Percentiles rank a stretch among this genome's conserved stretches.
These are phyloP conservation scores for Tachina lurida DNA, from an alignment of 2,888 invertebrate genomes.

Conservation along the genomic window DNA sequence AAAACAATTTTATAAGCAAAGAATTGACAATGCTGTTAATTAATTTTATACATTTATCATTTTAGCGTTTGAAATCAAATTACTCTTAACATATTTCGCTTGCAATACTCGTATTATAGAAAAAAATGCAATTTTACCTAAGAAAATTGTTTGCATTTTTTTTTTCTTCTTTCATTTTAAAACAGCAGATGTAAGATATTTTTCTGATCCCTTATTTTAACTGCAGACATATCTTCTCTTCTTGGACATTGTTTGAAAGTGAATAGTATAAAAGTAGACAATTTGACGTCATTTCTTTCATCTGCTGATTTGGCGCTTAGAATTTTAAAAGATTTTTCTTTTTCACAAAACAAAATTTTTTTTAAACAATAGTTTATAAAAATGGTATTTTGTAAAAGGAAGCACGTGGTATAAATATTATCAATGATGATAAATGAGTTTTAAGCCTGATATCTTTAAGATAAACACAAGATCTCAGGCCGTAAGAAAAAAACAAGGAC, in stretches of 20 bases:
- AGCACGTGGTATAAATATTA: slow-evolving; percentile 72
- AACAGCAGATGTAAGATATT: slow-evolving; percentile 58
- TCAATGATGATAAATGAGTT: slow-evolving; percentile 69
- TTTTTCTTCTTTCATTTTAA: slow-evolving; percentile 8
- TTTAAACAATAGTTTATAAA: slow-evolving; percentile 11
- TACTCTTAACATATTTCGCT: slow-evolving; percentile 32
- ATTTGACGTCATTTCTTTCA: slow-evolving; percentile 67
- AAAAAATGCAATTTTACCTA: slow-evolving; percentile 42
- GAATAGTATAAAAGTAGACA: slow-evolving; percentile 61
- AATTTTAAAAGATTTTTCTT: slow-evolving; percentile 39
- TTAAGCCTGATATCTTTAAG: slow-evolving; percentile 61
- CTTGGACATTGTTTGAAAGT: slow-evolving; percentile 53
- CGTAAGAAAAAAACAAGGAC: slow-evolving; percentile 13
- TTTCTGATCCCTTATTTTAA: slow-evolving; percentile 14
- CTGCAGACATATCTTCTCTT: slow-evolving; percentile 53
- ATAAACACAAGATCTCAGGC: slow-evolving; percentile 30
- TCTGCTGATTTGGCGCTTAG: slow-evolving; percentile 66
- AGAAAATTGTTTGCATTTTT: slow-evolving; percentile 15
- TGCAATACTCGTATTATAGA: slow-evolving; percentile 14
- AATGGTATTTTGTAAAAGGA: slow-evolving; percentile 43
- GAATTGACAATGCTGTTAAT: background rate
- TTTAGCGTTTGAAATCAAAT: slow-evolving; percentile 3
- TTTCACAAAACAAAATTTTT: slow-evolving; percentile 10
- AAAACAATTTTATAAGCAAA: background rate
- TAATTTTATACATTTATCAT: slow-evolving; percentile 21